These are phyloP conservation scores for Cyclopterus lumpus DNA, from an alignment of 2,797 vertebrate species.

Conservation along the genomic window DNA sequence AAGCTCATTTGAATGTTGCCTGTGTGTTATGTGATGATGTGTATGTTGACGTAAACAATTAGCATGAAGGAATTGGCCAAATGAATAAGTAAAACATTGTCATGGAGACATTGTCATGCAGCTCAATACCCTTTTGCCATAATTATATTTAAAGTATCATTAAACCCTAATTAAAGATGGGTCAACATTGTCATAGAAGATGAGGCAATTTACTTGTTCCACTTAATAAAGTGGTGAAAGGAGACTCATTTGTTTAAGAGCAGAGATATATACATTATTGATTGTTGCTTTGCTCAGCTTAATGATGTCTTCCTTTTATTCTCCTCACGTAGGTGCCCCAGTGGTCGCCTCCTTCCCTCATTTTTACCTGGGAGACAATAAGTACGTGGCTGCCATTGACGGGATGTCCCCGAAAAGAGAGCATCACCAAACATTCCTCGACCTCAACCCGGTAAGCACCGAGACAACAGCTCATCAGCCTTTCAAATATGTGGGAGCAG, in stretches of 20 bases:
- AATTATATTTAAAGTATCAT: neutral
- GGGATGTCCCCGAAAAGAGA: conserved; percentile 80
- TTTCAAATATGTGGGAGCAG: neutral
- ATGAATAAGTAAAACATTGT: neutral
- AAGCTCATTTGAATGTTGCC: neutral
- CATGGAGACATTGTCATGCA: neutral
- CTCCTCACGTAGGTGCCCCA: conserved; percentile 77
- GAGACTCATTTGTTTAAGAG: neutral
- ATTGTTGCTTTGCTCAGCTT: neutral
- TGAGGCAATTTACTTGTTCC: neutral
- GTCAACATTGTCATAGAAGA: neutral
- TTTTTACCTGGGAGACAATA: conserved; percentile 82
- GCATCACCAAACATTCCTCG: conserved; percentile 85
- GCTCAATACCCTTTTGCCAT: neutral
- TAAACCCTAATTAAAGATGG: neutral
- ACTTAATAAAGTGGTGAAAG: neutral
- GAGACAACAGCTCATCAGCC: neutral
- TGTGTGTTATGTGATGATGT: neutral
- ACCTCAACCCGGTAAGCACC: conserved; percentile 84
- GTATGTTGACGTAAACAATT: neutral
- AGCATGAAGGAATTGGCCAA: neutral
- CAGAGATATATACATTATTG: too few species aligned
- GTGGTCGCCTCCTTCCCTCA: conserved; percentile 87
- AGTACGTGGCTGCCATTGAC: conserved; percentile 73
- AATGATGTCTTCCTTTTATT: neutral